Evolutionary conservation across 2,113 vertebrate species (phyloP).

Genomic region (Nycticebus coucang): DNA sequence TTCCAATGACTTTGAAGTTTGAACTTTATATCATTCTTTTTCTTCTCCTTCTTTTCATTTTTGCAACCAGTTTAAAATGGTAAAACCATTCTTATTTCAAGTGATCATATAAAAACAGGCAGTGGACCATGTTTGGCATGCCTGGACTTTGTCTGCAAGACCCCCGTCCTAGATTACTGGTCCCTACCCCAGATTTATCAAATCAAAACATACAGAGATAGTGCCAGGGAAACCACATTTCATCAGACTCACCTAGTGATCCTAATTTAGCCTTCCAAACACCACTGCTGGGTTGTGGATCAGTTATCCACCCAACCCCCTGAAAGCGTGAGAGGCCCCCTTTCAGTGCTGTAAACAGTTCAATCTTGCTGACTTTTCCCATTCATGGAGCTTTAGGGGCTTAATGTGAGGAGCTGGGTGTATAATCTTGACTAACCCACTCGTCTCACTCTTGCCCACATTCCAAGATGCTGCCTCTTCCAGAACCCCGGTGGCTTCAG

Average conservation of each 20-base stretch:
- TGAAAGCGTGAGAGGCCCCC: background rate
- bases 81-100: background rate
- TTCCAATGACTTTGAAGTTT: background rate
- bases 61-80: background rate
- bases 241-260: background rate
- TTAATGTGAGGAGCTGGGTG: background rate
- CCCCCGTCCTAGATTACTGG: background rate
- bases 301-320: background rate
- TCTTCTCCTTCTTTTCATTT: background rate
- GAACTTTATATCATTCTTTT: background rate
- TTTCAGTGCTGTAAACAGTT: conserved; percentile 13
- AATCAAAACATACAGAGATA: background rate
- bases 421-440: background rate
- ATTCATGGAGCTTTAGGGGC: background rate
- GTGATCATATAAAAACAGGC: background rate
- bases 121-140: background rate
- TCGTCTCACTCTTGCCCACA: background rate
- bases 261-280: background rate
- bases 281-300: background rate
- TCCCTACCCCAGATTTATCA: background rate
- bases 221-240: background rate
- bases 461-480: background rate
- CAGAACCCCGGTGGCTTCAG: background rate
- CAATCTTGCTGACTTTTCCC: background rate
- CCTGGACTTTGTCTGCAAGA: background rate